Evolutionary conservation across 2,113 vertebrate genomes (phyloP).

Genomic region (Odontophorus gujanensis): DNA sequence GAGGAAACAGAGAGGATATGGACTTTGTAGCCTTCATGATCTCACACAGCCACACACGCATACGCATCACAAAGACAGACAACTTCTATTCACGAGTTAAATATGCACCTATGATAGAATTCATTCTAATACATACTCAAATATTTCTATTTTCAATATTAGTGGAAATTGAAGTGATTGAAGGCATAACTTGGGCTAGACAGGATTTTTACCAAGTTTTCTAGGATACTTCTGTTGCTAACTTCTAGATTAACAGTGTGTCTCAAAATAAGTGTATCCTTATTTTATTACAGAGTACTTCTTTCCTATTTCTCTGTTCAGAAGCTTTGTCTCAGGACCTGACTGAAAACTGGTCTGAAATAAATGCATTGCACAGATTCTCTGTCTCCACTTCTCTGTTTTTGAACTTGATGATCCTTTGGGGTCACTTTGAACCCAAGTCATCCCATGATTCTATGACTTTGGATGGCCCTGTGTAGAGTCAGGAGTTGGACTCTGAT

Average conservation of each 20-base stretch:
- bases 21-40: neutral
- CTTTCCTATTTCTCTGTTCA: neutral
- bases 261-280: neutral
- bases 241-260: neutral
- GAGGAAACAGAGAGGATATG: neutral
- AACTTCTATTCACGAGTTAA: neutral
- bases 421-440: too few relatives aligned
- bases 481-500: too few relatives aligned
- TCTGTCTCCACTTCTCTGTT: neutral
- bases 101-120: neutral
- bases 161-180: neutral
- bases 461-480: too few relatives aligned
- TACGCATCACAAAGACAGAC: neutral
- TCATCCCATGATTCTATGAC: too few relatives aligned
- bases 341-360: neutral
- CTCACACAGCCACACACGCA: accelerated
- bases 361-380: neutral
- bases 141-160: neutral
- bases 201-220: neutral
- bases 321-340: neutral
- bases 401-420: too few relatives aligned
- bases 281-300: neutral
- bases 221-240: neutral
- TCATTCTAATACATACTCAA: neutral
- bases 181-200: neutral